These are phyloP conservation scores for Rhizoglyphus robini DNA, from an alignment of 1,140 invertebrate species.

Conservation along the genomic window DNA sequence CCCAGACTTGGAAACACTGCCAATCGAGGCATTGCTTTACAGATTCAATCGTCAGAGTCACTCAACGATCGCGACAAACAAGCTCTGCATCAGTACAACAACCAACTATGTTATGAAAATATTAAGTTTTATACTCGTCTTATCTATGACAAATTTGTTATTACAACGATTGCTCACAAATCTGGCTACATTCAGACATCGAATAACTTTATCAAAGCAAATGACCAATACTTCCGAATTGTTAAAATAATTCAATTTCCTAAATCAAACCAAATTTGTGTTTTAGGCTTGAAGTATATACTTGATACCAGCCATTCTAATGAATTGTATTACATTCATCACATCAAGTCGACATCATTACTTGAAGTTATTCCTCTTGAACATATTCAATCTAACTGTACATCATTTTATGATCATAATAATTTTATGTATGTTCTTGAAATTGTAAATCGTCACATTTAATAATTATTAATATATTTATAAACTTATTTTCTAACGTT, in stretches of 20 bases:
- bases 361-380: neutral
- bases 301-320: neutral
- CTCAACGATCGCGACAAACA: neutral
- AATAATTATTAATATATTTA: no score
- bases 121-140: neutral
- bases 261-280: neutral
- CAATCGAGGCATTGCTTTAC: neutral
- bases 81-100: neutral
- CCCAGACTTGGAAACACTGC: neutral
- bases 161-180: neutral
- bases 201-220: neutral
- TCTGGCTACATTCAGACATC: neutral
- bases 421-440: neutral
- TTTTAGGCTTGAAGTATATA: neutral
- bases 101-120: neutral
- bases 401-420: neutral
- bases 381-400: neutral
- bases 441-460: neutral
- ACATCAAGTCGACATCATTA: no score
- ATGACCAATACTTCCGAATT: neutral
- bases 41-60: neutral
- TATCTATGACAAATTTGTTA: neutral
- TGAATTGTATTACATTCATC: no score
- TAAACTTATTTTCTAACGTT: no score
- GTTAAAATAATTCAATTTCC: neutral